Conservation (phyloP, 2,113 vertebrate genomes). For the Oxyura jamaicensis region DNA sequence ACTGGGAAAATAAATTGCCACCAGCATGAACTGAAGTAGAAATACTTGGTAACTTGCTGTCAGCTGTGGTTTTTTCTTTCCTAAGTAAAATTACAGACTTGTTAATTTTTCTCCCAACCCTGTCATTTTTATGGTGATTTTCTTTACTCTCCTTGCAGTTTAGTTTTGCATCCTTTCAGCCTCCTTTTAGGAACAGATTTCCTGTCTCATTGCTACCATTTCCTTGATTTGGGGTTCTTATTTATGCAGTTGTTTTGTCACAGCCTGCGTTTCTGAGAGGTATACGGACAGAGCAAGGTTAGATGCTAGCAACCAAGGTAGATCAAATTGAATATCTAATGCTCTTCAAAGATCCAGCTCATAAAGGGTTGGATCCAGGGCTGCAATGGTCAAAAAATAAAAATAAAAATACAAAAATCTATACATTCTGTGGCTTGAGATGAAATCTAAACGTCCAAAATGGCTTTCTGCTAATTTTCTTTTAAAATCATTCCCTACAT, state of each 20-base stretch:
- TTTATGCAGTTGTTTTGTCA: background rate
- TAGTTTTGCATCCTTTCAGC: background rate
- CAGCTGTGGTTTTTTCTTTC: background rate
- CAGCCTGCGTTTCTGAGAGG: background rate
- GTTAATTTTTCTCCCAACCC: background rate
- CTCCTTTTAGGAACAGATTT: background rate
- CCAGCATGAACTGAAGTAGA: slow-evolving; percentile 27
- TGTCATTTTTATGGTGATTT: background rate
- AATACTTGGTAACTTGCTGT: slow-evolving; percentile 48
- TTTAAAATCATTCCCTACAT: background rate
- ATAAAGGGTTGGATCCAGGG: background rate
- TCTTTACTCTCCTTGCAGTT: background rate
- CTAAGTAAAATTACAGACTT: background rate
- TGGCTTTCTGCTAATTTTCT: background rate
- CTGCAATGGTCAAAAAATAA: background rate
- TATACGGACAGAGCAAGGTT: background rate
- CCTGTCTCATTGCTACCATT: background rate
- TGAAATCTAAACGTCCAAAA: background rate
- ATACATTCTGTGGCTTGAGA: background rate
- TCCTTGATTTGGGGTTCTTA: background rate
- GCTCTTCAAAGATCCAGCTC: background rate
- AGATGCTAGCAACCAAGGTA: background rate
- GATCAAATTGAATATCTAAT: background rate
- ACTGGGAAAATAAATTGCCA: slow-evolving; percentile 50
- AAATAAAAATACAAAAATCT: background rate